Base-by-base conservation (phyloP, 2,113 vertebrate genomes). In the Tachysurus vachellii region DNA sequence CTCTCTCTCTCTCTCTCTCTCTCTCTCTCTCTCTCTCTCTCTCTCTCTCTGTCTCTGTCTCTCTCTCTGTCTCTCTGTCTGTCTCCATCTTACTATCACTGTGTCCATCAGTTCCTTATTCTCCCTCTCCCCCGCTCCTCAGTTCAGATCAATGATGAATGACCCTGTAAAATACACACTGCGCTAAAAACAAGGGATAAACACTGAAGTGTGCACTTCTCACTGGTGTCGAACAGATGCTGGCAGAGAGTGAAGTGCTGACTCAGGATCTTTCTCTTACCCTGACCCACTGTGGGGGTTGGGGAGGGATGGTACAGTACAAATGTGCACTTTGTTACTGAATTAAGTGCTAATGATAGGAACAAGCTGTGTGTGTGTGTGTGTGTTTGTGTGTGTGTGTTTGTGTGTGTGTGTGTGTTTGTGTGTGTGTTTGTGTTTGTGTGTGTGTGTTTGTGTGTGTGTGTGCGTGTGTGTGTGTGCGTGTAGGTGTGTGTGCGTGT, bases 191-290 rank as follows among this genome's bases (percentile, higher is more conserved):
- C 71, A 75, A 75, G 71, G 44, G 42, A 75, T 75, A 75, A 75
- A 75, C 71, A 47, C 21, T 75, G 42, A 47, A 73, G 70, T 73
- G 70, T 75, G 71, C 71, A 50, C 44, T 75, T 75, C 71, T 75
- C 44, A 0, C 44, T 26, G 44, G 71, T 75, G 71, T 75, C 47
- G 71, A 75, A 75, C 71, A 75, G 71, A 75, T 75, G 26, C 42
- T 75, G 44, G 42, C 71, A 75, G 71, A 50, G 42, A 50, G 71
- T 75, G 23, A 50, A 26, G 71, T 21, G 11, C 71, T 75, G 71
- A 75, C 71, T 50, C 21, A 50, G 71, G 21, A 26, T 10, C 21
- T 71, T 11, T 12, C 2, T 9, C 19, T 42, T 3, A 17, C 68
- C 42, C 68, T 42, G 68, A 71, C 68, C 68, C 7, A 8, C 68